Evolutionary conservation across 2,113 vertebrate species (phyloP).

Genomic region (Fulmarus glacialis): DNA sequence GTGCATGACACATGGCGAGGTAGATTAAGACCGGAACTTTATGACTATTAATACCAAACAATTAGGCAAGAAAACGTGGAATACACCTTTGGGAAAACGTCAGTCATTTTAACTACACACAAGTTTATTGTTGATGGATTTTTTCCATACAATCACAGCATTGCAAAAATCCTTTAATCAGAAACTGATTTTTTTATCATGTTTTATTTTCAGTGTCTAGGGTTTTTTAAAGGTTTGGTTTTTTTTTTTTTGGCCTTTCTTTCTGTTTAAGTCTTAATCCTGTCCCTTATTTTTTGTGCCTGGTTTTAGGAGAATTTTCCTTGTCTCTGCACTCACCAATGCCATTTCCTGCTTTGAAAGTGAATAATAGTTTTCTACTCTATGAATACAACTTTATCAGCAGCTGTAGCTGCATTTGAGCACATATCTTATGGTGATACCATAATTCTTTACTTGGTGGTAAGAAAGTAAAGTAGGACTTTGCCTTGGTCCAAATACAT

Average conservation of each 20-base stretch:
- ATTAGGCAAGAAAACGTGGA: not conserved
- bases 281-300: not conserved
- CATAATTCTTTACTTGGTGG: not conserved
- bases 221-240: fast-evolving
- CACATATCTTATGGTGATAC: not conserved
- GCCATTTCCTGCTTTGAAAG: not conserved
- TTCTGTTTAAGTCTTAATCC: not conserved
- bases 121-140: not conserved
- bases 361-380: not conserved
- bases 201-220: not conserved
- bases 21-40: not conserved
- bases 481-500: not conserved
- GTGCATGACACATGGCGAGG: not conserved
- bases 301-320: not conserved
- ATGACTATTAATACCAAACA: not conserved
- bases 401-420: not conserved
- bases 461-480: not conserved
- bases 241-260: not conserved
- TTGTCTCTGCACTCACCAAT: not conserved
- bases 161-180: not conserved
- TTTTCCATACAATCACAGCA: not conserved
- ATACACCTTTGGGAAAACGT: not conserved
- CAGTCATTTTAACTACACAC: not conserved
- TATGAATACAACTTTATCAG: not conserved
- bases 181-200: not conserved